Conservation (phyloP, 1,140 invertebrate species). For the Dendroctonus ponderosae region DNA sequence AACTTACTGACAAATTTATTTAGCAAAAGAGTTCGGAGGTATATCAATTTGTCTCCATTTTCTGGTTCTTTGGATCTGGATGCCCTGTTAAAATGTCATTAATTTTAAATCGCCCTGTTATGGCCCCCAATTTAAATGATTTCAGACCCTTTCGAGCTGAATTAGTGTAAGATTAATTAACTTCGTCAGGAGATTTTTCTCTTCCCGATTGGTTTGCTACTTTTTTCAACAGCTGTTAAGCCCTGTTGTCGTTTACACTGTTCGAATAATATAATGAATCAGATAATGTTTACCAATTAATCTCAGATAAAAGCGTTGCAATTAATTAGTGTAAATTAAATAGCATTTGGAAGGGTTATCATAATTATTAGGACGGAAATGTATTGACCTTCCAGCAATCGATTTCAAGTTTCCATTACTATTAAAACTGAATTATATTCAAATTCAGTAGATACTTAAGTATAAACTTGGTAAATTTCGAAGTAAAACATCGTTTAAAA, state of each 20-base stretch:
- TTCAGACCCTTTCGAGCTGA: constrained; percentile 16
- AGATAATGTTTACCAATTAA: not conserved
- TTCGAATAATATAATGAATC: not conserved
- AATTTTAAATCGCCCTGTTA: constrained; percentile 26
- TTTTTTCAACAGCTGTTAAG: not conserved
- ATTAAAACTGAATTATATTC: too few species aligned
- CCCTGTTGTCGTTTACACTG: too few species aligned
- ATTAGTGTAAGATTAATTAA: constrained; percentile 17
- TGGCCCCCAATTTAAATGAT: constrained; percentile 24
- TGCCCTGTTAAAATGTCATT: constrained; percentile 23
- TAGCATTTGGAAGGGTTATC: too few species aligned
- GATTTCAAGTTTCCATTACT: too few species aligned
- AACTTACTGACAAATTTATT: constrained; percentile 9
- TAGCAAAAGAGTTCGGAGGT: constrained; percentile 13
- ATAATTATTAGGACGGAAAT: too few species aligned
- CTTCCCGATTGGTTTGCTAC: not conserved
- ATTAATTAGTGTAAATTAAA: too few species aligned
- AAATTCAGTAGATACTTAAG: too few species aligned
- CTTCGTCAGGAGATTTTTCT: constrained; percentile 2
- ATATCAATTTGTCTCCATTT: constrained; percentile 24
- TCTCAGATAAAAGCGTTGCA: too few species aligned
- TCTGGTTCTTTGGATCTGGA: constrained; percentile 24
- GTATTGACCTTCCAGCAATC: too few species aligned
- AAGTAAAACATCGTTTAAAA: too few species aligned
- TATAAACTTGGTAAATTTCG: too few species aligned